These are phyloP conservation scores for Caloenas nicobarica DNA, from an alignment of 2,113 vertebrate genomes.

Conservation along the genomic window DNA sequence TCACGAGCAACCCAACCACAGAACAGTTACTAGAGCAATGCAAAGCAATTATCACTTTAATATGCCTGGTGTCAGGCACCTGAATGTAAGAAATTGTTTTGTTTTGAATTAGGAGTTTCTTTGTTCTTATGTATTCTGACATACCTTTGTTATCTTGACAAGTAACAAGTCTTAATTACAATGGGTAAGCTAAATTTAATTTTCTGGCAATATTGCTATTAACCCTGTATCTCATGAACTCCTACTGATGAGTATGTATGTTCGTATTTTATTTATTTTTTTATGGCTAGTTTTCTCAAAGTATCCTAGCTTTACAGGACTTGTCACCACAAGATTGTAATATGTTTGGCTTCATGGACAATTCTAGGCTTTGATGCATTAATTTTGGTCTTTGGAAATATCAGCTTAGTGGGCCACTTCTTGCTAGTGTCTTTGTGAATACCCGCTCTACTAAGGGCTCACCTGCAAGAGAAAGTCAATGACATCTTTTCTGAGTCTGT, in stretches of 20 bases:
- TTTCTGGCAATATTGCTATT: background rate
- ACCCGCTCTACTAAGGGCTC: background rate
- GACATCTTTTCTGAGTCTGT: background rate
- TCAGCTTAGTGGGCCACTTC: background rate
- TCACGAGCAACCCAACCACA: background rate
- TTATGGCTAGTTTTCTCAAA: background rate
- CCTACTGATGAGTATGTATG: background rate
- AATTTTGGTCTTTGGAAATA: slow-evolving; percentile 25
- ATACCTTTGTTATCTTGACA: background rate
- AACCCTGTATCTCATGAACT: background rate
- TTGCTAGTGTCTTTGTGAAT: slow-evolving; percentile 3
- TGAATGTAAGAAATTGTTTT: background rate
- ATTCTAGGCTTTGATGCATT: background rate
- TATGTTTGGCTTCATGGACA: background rate
- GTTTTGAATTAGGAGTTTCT: background rate
- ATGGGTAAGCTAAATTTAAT: background rate
- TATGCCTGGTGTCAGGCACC: background rate
- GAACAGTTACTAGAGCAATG: background rate
- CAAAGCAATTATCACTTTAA: background rate
- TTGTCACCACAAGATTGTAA: background rate
- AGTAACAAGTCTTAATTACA: background rate
- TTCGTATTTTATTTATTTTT: background rate
- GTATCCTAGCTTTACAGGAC: background rate
- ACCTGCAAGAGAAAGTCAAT: background rate
- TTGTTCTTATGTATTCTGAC: background rate